Percentiles rank a stretch among this genome's conserved stretches.
Evolutionary conservation across 2,113 vertebrate genomes (phyloP).

Genomic region (Zosterops japonicus): DNA sequence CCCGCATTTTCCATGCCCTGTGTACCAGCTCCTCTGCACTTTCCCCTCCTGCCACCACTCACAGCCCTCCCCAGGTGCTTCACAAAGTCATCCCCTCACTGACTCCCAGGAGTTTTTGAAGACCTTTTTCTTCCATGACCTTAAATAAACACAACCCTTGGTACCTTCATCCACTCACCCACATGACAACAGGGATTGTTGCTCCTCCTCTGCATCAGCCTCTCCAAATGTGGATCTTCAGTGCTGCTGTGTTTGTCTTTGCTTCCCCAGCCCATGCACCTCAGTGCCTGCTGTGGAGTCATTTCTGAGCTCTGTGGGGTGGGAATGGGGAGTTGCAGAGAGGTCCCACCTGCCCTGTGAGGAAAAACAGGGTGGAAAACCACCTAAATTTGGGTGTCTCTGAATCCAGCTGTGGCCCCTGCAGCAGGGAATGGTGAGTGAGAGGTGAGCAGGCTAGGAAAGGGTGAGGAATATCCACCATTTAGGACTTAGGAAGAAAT

Average conservation of each 20-base stretch:
- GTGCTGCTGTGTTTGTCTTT: accelerated
- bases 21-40: background rate
- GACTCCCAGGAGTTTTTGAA: background rate
- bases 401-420: background rate
- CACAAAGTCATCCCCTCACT: background rate
- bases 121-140: background rate
- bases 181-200: background rate
- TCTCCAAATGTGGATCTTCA: background rate
- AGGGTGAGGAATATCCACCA: background rate
- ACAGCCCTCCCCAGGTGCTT: background rate
- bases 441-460: background rate
- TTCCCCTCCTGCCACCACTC: background rate
- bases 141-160: background rate
- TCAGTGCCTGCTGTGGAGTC: background rate
- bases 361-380: accelerated
- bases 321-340: background rate
- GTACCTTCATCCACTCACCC: background rate
- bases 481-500: background rate
- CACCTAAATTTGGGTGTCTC: background rate
- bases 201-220: background rate
- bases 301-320: background rate
- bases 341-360: background rate
- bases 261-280: background rate
- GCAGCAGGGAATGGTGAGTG: background rate
- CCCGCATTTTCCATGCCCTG: background rate